These are phyloP conservation scores for Physeter macrocephalus DNA, from an alignment of 2,113 vertebrate genomes.

Conservation along the genomic window DNA sequence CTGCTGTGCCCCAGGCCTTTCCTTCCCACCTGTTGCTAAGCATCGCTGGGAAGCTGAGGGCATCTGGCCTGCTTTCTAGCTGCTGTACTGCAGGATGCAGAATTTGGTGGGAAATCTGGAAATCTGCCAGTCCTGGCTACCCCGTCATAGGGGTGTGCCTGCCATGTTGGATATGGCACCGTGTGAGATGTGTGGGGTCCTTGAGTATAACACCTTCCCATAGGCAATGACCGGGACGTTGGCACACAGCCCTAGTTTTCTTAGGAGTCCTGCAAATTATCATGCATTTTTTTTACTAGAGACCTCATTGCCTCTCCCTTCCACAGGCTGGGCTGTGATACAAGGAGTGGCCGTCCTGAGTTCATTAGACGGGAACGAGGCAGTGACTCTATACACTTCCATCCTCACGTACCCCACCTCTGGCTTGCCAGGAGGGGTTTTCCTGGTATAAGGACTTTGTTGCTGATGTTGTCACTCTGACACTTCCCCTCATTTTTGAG, in stretches of 20 bases:
- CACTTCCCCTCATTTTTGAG: neutral
- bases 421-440: neutral
- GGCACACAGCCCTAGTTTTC: neutral
- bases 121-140: neutral
- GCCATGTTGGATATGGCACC: no score
- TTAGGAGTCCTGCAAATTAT: neutral
- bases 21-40: neutral
- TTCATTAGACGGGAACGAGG: neutral
- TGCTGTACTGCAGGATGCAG: neutral
- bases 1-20: neutral
- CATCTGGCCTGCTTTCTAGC: neutral
- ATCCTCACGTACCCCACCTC: neutral
- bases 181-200: neutral
- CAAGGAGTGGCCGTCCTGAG: neutral
- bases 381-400: accelerated
- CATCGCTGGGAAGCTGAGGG: neutral
- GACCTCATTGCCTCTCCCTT: neutral
- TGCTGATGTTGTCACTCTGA: neutral
- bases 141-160: neutral
- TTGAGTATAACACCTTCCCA: neutral
- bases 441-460: neutral
- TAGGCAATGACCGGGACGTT: neutral
- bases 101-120: neutral
- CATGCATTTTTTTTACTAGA: neutral
- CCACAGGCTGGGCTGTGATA: neutral